These are phyloP conservation scores for Martes flavigula DNA, from an alignment of 2,797 vertebrate genomes.

Conservation along the genomic window DNA sequence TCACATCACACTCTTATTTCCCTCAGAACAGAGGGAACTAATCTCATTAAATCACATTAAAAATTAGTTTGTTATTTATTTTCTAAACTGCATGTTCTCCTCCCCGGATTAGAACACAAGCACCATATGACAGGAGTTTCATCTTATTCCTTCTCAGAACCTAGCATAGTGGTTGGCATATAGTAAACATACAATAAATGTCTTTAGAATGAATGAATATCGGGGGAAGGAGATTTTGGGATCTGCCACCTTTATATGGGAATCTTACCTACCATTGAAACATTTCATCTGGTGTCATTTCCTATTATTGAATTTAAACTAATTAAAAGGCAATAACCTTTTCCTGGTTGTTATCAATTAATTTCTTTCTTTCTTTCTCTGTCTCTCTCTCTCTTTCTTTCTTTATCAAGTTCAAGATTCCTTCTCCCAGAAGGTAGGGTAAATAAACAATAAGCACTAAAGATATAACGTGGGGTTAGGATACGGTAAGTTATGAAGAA, in stretches of 20 bases:
- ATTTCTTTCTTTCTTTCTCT: no score
- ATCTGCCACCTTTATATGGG: background rate
- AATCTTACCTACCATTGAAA: background rate
- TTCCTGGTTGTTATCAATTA: background rate
- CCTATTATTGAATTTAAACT: background rate
- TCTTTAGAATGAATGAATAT: background rate
- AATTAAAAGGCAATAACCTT: background rate
- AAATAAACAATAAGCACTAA: background rate
- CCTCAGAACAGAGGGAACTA: background rate
- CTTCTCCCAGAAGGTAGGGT: background rate
- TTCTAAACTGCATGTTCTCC: background rate
- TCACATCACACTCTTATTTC: background rate
- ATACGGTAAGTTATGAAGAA: background rate
- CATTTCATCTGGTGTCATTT: background rate
- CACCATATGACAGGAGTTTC: background rate
- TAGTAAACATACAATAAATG: background rate
- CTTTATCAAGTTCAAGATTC: background rate
- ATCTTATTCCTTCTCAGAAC: conserved; percentile 4
- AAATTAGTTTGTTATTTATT: background rate
- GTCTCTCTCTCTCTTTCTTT: background rate
- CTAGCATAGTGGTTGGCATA: background rate
- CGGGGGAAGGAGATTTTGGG: background rate
- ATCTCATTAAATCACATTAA: background rate
- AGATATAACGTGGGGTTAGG: background rate
- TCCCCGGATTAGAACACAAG: background rate